Conservation (phyloP, 1,140 invertebrate genomes). For the Tetramorium simillimum region DNA sequence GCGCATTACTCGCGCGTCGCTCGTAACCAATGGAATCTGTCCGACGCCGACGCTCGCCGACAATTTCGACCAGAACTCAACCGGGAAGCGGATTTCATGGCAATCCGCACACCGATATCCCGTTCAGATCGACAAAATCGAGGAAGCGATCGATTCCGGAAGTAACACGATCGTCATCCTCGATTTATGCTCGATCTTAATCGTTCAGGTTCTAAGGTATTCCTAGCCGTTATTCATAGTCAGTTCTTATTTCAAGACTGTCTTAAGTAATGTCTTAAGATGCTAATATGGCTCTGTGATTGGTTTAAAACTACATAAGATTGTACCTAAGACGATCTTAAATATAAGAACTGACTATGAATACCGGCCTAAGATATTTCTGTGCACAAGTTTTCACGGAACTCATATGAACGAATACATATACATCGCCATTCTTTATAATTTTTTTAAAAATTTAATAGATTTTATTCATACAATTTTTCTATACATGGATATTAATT, state of each 20-base stretch:
- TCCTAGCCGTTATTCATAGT: too few relatives aligned
- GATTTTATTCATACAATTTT: too few relatives aligned
- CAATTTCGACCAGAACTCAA: constrained; percentile 52
- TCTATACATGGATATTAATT: too few relatives aligned
- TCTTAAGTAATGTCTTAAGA: too few relatives aligned
- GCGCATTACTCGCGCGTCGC: constrained; percentile 54
- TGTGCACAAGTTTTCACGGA: background rate
- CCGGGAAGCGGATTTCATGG: constrained; percentile 43
- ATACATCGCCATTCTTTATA: background rate
- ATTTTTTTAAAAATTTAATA: background rate
- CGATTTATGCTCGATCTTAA: background rate
- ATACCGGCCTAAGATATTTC: background rate
- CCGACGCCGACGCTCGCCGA: constrained; percentile 24
- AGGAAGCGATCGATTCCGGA: constrained; percentile 16
- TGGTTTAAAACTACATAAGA: too few relatives aligned
- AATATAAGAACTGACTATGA: too few relatives aligned
- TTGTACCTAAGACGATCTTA: too few relatives aligned
- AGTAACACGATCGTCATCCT: background rate
- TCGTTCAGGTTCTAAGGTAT: background rate
- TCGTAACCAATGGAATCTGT: constrained; percentile 45
- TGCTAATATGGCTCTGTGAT: too few relatives aligned
- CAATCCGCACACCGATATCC: constrained; percentile 2
- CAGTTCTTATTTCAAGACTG: too few relatives aligned
- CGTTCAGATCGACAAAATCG: background rate
- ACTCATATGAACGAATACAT: background rate